Evolutionary conservation across 92 coral and sea anemone species (phyloP), one percentile per base, ranked within the genome.

Genomic region (Galaxea fascicularis): DNA sequence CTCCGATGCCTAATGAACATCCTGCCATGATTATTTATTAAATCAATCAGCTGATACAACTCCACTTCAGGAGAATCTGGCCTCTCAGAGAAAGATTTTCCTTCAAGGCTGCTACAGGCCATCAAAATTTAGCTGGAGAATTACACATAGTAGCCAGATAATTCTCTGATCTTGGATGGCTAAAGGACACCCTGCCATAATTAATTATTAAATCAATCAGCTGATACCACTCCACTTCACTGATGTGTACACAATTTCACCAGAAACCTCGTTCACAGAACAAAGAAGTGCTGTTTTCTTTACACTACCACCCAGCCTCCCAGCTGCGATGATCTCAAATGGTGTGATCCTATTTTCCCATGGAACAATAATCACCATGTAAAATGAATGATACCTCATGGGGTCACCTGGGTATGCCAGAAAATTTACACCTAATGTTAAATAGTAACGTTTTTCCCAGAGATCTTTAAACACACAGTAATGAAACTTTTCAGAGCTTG

Each of bases 231-330:
- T 91, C 99, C 99, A 96, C 77, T 93, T 95, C 24, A 96, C 76
- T 24, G 99, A 96, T 71, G 95, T 85, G 82, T 96, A 96, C n/a
- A 94, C 83, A 29, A 96, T 87, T 41, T 96, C 74, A 18, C 82
- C 91, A 65, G 75, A 64, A 13, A 56, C 85, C 65, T 85, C 89
- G 26, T 75, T 80, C 28, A 96, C 86, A 10, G 96, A 93, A 60
- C 89, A 94, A 65, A 96, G 78, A n/a, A 96, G 97, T 28, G 95
- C 98, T 72, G 98, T 96, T 88, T 96, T 96, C 81, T 96, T 96
- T 10, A 95, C 98, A 60, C 95, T 94, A 44, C 97, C 93, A 70
- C 97, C 97, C 58, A 96, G 85, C 46, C 99, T 86, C 84, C 98
- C 98, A 35, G 93, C 80, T 39, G 95, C 77, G 17, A 96, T 90